These are phyloP conservation scores for Gallirallus australis DNA, from an alignment of 2,797 vertebrate genomes.

Conservation along the genomic window DNA sequence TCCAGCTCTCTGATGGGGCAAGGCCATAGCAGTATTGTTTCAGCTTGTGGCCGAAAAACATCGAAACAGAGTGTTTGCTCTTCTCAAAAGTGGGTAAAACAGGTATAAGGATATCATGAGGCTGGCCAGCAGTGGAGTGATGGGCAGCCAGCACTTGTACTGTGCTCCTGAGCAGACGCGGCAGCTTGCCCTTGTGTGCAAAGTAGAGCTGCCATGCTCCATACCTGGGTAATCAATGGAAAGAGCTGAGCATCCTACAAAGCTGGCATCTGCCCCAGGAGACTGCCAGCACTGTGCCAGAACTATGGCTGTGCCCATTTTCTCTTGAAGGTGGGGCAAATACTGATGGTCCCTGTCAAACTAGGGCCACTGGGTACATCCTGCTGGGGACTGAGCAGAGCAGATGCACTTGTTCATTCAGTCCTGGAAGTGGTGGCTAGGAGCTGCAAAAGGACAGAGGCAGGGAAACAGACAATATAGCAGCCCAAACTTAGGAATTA, in stretches of 20 bases:
- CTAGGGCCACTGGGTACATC: not conserved
- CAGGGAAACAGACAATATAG: not conserved
- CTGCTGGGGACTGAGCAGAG: not conserved
- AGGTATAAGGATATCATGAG: not conserved
- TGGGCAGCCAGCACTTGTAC: fast-evolving
- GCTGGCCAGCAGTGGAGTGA: fast-evolving
- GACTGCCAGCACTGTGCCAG: not conserved
- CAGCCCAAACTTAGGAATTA: not conserved
- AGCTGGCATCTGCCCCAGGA: not conserved
- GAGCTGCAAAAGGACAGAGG: not conserved
- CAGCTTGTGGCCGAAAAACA: not conserved
- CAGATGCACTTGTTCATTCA: fast-evolving
- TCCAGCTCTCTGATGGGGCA: not conserved
- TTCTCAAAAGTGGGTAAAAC: not conserved
- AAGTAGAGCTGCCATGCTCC: not conserved
- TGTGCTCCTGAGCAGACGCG: fast-evolving
- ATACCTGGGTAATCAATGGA: fast-evolving
- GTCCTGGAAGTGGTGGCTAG: not conserved
- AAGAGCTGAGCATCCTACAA: not conserved
- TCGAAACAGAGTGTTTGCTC: not conserved
- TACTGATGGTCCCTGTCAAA: fast-evolving
- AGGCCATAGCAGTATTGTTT: not conserved
- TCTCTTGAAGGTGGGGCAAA: not conserved
- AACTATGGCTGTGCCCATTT: not conserved
- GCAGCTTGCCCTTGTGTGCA: fast-evolving